A percentile compares a stretch with the other conserved stretches of the same genome.
Conservation (phyloP, 2,888 invertebrate genomes). For the Globia sparganii region DNA sequence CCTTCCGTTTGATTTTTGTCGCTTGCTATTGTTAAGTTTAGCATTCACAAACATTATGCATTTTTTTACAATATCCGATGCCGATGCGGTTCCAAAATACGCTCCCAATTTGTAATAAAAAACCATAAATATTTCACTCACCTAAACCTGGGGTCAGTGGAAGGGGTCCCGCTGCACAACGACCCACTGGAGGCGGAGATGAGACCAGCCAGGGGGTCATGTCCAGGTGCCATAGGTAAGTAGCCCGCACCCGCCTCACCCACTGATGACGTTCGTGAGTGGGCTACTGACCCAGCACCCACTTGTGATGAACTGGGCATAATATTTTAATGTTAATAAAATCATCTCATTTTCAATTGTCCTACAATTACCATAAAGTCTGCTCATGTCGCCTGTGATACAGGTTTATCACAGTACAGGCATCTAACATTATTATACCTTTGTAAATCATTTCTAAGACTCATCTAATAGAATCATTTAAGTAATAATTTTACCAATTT, state of each 20-base stretch:
- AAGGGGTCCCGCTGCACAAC: constrained; percentile 95
- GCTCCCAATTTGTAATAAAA: background rate
- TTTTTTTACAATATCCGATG: background rate
- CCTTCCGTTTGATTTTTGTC: background rate
- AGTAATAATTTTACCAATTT: no score
- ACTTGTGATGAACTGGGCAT: constrained; percentile 72
- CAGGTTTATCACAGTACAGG: no score
- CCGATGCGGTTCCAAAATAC: background rate
- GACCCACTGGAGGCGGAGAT: constrained; percentile 93
- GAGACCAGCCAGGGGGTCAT: constrained; percentile 74
- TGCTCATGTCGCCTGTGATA: no score
- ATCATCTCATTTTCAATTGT: no score
- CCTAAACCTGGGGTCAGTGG: constrained; percentile 93
- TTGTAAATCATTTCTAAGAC: no score
- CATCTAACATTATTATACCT: no score
- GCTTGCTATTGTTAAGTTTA: background rate
- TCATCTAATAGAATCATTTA: no score
- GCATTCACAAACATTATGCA: background rate
- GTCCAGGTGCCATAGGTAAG: constrained; percentile 92
- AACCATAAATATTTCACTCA: constrained; percentile 44
- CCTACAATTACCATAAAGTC: no score
- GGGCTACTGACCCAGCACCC: constrained; percentile 84
- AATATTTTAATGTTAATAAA: background rate
- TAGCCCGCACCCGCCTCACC: constrained; percentile 75
- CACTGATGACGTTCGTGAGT: constrained; percentile 92